These are phyloP conservation scores for Toxostoma redivivum DNA, from an alignment of 2,113 vertebrate genomes.

Conservation along the genomic window DNA sequence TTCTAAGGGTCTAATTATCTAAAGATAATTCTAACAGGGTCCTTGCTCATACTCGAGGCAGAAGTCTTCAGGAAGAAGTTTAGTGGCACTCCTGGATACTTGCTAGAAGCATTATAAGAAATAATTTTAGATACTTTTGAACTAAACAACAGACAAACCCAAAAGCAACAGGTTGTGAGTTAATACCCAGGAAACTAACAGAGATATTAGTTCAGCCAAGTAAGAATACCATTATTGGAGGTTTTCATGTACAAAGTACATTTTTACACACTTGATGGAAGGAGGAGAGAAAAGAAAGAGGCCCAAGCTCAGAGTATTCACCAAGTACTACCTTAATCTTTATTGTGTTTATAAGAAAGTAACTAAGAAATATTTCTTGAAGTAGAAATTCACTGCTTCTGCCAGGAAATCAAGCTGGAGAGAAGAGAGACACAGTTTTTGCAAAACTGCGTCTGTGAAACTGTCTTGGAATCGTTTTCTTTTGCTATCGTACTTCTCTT, in stretches of 20 bases:
- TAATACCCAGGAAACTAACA: background rate
- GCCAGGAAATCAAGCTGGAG: background rate
- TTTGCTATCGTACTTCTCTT: background rate
- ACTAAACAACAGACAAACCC: background rate
- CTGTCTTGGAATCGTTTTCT: background rate
- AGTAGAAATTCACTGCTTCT: background rate
- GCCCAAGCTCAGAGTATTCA: background rate
- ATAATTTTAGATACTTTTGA: background rate
- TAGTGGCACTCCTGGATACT: background rate
- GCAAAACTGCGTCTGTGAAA: background rate
- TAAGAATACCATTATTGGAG: background rate
- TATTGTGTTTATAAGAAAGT: background rate
- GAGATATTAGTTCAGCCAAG: background rate
- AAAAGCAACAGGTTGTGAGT: background rate
- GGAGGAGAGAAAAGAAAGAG: background rate
- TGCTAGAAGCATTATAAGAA: background rate
- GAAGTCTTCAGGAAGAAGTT: background rate
- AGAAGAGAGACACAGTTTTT: background rate
- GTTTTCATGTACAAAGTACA: background rate
- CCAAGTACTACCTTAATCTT: background rate
- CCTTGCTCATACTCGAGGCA: background rate
- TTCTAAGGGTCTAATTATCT: no score
- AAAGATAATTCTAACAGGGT: no score
- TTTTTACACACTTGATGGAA: background rate
- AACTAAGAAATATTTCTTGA: background rate